phyloP scores from a whole-genome alignment of 2,888 invertebrate genomes.

The Leptura quadrifasciata region DNA sequence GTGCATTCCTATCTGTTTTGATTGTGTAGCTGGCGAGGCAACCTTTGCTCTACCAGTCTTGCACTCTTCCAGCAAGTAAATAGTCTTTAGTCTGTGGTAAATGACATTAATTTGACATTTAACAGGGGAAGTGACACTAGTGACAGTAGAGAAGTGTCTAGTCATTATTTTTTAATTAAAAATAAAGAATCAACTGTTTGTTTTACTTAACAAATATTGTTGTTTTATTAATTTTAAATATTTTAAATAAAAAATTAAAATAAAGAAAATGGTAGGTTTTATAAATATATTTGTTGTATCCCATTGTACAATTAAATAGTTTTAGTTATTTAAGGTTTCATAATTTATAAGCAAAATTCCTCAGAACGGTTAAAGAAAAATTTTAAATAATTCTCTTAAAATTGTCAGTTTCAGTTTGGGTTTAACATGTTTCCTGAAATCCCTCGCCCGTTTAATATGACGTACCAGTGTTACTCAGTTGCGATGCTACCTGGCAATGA shows the following conservation, averaged over 20 bases:
- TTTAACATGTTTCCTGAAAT: conserved; percentile 93
- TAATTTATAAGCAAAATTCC: neutral
- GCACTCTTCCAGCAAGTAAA: too few relatives aligned
- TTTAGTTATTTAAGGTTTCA: too few relatives aligned
- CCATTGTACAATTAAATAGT: too few relatives aligned
- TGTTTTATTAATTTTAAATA: neutral
- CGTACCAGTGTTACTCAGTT: conserved; percentile 94
- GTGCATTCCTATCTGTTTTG: too few relatives aligned
- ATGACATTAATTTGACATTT: neutral
- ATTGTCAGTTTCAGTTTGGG: conserved; percentile 84
- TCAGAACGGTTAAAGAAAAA: neutral
- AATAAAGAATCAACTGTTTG: neutral
- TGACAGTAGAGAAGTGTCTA: neutral
- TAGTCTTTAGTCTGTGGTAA: too few relatives aligned
- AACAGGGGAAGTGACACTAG: neutral
- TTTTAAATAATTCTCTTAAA: conserved; percentile 30
- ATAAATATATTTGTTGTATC: neutral
- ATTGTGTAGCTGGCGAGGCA: too few relatives aligned
- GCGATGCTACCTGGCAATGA: conserved; percentile 97
- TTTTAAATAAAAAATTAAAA: neutral
- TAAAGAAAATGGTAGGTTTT: neutral
- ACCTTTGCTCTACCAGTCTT: too few relatives aligned
- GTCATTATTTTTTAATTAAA: neutral
- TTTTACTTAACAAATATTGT: conserved; percentile 3
- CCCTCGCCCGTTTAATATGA: conserved; percentile 86